Base-by-base conservation (phyloP, 35 echinoderm and acorn worm genomes). In the Apostichopus japonicus region DNA sequence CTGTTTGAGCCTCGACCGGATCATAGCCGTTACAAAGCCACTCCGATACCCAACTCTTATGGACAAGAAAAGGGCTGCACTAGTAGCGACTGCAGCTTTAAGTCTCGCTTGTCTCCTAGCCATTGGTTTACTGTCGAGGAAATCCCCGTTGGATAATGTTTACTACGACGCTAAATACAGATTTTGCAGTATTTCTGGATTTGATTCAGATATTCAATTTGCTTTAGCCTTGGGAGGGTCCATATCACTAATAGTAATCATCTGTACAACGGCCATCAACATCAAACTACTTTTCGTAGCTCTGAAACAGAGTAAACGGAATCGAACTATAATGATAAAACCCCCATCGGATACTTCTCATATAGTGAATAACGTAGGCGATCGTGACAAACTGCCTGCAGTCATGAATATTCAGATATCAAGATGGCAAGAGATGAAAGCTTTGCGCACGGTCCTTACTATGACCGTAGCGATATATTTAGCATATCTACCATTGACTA, bases 151-250 rank as follows among this genome's bases (percentile, higher is more conserved):
- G 17, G 86, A 87, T 33, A 87, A 87, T 33, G 86, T 87, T 11
- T 87, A 21, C 24, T 87, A 62, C 54, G 86, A 87, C 54, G 5
- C n/a, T 8, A n/a, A 14, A 11, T 62, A 19, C 58, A n/a, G 13
- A 5, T 87, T 87, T 87, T 87, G 86, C 54, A 87, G 86, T 33
- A 65, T 87, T 71, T 8, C 55, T n/a, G 11, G 56, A 7, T 87
- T 87, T 44, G 57, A 87, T 56, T 67, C 86, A 13, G 56, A 71
- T 15, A 65, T 87, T 56, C 86, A 87, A 56, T 87, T 65, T 87
- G 86, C 86, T 27, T 23, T 87, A 23, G 23, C 56, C 4, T 58
- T 71, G 17, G 86, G 86, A 22, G 86, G 86, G 6, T 13, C 63
- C 0, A 56, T 87, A 24, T 53, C 23, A 23, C 58, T 87, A 14